phyloP scores from a whole-genome alignment of 2,113 vertebrate genomes.

The Aleadryas rufinucha region DNA sequence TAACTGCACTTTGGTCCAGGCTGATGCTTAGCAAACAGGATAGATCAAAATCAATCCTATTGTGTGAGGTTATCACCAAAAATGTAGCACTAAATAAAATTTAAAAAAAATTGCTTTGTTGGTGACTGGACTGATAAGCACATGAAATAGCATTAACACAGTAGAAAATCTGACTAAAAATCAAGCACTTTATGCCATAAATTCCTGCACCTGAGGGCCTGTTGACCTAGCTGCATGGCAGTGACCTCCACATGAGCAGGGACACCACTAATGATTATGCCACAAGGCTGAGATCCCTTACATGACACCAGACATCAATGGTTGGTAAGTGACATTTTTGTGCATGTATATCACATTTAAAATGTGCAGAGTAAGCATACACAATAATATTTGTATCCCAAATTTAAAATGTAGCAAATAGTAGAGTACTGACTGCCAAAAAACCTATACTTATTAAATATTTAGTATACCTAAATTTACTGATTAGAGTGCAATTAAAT shows the following conservation, averaged over 20 bases:
- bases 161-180: background rate
- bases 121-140: background rate
- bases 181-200: background rate
- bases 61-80: background rate
- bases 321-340: background rate
- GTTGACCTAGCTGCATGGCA: background rate
- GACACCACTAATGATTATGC: background rate
- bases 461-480: background rate
- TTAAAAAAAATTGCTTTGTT: background rate
- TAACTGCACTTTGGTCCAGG: background rate
- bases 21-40: background rate
- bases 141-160: background rate
- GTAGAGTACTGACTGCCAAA: accelerated
- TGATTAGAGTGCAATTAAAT: background rate
- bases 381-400: accelerated
- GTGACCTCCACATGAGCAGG: background rate
- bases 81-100: background rate
- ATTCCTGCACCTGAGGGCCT: background rate
- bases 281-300: background rate
- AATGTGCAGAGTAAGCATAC: accelerated
- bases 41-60: background rate
- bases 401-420: background rate
- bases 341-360: background rate
- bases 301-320: accelerated
- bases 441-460: background rate